Evolutionary conservation across 2,113 vertebrate genomes (phyloP).

Genomic region (Fregetta grallaria): DNA sequence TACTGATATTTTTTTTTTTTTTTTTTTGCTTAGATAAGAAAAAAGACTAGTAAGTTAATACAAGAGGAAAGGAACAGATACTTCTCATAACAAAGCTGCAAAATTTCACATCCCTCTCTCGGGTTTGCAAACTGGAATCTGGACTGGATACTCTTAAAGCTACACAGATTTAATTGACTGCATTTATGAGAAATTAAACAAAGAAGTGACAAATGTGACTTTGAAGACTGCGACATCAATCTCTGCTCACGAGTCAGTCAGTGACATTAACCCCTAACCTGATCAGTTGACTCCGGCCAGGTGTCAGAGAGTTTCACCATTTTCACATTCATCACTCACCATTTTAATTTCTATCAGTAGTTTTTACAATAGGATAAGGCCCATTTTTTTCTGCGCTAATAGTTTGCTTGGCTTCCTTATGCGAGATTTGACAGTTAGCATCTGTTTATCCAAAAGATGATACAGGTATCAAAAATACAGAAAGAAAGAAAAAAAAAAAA

Average conservation of each 20-base stretch:
- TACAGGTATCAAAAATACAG: background rate
- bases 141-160: background rate
- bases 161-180: background rate
- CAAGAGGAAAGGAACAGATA: background rate
- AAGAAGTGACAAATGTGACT: background rate
- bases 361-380: no score
- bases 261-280: background rate
- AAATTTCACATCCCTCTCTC: background rate
- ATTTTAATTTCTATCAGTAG: background rate
- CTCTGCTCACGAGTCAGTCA: background rate
- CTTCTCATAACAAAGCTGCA: background rate
- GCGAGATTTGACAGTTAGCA: background rate
- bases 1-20: background rate
- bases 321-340: background rate
- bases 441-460: background rate
- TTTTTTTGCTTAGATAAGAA: background rate
- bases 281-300: background rate
- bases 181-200: background rate
- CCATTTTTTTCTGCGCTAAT: background rate
- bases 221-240: background rate
- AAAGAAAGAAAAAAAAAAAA: rapidly evolving
- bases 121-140: background rate
- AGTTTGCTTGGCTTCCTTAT: background rate
- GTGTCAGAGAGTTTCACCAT: background rate
- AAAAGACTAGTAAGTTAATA: background rate